Conservation (phyloP, 2,888 invertebrate species). For the Blera fallax region DNA sequence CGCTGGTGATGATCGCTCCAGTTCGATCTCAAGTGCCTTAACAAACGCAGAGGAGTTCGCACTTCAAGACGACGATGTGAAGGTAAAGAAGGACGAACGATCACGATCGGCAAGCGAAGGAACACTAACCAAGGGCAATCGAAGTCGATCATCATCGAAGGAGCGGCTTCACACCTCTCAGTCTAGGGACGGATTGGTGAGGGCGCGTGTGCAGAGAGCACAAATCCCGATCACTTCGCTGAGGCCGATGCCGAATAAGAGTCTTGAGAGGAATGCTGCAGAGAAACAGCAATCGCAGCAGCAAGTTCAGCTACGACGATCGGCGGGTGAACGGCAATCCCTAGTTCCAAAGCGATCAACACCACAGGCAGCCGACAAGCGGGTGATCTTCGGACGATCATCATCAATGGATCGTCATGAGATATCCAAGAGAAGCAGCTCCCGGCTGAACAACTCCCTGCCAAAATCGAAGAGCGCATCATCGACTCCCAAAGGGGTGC, state of each 20-base stretch:
- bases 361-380: slow-evolving; percentile 66
- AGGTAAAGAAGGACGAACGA: slow-evolving; percentile 44
- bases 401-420: slow-evolving; percentile 79
- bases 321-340: slow-evolving; percentile 76
- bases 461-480: slow-evolving; percentile 66
- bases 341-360: slow-evolving; percentile 77
- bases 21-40: slow-evolving; percentile 78
- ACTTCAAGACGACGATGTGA: slow-evolving; percentile 4
- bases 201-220: slow-evolving; percentile 73
- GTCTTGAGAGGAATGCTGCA: slow-evolving; percentile 42
- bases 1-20: slow-evolving; percentile 76
- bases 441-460: slow-evolving; percentile 45
- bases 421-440: slow-evolving; percentile 75
- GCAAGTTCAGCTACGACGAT: slow-evolving; percentile 73
- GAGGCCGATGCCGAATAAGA: slow-evolving; percentile 69
- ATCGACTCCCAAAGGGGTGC: slow-evolving; percentile 53
- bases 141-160: slow-evolving; percentile 73
- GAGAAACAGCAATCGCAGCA: slow-evolving; percentile 35
- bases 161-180: slow-evolving; percentile 74
- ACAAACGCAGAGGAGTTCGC: slow-evolving; percentile 76
- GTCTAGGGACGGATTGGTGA: slow-evolving; percentile 52
- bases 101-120: slow-evolving; percentile 54
- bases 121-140: slow-evolving; percentile 45
- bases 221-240: slow-evolving; percentile 71
- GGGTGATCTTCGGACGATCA: slow-evolving; percentile 76